Evolutionary conservation across 2,797 vertebrate genomes (phyloP), one percentile per base, ranked within the genome.

Genomic region (Ceryle rudis): DNA sequence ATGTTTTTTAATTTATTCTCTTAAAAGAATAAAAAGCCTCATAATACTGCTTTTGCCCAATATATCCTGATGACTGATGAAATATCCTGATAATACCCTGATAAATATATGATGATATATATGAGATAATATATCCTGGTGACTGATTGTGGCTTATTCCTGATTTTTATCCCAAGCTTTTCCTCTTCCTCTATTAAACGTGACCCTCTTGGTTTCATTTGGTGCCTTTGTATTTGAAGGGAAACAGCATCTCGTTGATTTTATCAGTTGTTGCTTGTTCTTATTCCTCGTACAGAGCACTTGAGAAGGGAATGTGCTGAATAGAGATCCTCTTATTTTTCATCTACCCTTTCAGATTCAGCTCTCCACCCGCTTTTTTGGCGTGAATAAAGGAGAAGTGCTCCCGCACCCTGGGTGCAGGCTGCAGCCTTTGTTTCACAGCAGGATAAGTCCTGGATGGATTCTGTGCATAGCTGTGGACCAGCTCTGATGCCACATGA

Each of bases 91-190:
- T 42, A 18, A 42, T 42, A 42, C 15, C 14, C 15, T 19, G 42
- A 44, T 44, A 44, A 18, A 42, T 42, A 42, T 16, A 42, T 42
- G 7, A 42, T 42, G 41, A 42, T 44, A 44, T 18, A 19, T 44
- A 19, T 44, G 41, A 42, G 41, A 44, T 44, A 44, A 18, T 44
- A 44, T 18, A 44, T 44, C 42, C 42, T 44, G 42, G 18, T 44
- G 44, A 44, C 19, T 44, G 81, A 85, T 89, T 94, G 84, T 5
- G 17, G 49, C 75, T 67, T 74, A 86, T 85, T 89, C 64, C 69
- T 93, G 70, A 70, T 80, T 90, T 93, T 94, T 72, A 90, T 91
- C 85, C 81, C 41, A 42, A 51, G 73, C 79, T 92, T 90, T 86
- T 82, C 46, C 57, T 92, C 16, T 67, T 67, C 81, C 10, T 19